These are phyloP conservation scores for Centruroides sculpturatus DNA, from an alignment of 1,140 invertebrate genomes.

Conservation along the genomic window DNA sequence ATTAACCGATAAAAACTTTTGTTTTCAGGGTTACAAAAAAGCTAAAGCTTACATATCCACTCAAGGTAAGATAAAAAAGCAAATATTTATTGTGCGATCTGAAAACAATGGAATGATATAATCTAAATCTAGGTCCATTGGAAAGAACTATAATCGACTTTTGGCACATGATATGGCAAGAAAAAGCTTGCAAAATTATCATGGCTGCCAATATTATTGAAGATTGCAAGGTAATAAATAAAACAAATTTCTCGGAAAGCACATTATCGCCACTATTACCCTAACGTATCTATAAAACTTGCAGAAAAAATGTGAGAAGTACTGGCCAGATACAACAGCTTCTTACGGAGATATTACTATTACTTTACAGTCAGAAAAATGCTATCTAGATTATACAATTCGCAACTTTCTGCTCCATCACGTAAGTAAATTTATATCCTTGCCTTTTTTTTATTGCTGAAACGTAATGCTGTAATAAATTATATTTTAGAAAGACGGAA, in stretches of 20 bases:
- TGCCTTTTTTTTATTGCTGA: not conserved
- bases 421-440: slow-evolving; percentile 1
- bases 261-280: no score
- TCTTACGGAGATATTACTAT: slow-evolving; percentile 15
- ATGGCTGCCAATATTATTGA: slow-evolving; percentile 66
- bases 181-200: slow-evolving; percentile 53
- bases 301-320: slow-evolving; percentile 48
- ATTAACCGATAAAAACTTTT: not conserved
- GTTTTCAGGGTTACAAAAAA: slow-evolving; percentile 44
- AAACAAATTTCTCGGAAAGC: no score
- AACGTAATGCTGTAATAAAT: no score
- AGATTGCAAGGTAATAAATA: slow-evolving; percentile 43
- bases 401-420: slow-evolving; percentile 15
- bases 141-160: slow-evolving; percentile 55
- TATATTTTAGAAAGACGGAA: no score
- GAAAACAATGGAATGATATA: no score
- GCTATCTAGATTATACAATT: slow-evolving; percentile 16
- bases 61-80: slow-evolving; percentile 34
- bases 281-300: not conserved
- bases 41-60: slow-evolving; percentile 58
- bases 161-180: slow-evolving; percentile 65
- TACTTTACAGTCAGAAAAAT: slow-evolving; percentile 10
- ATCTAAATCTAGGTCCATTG: slow-evolving; percentile 38
- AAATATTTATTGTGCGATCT: no score
- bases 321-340: slow-evolving; percentile 38